Base-by-base conservation (phyloP, 2,888 invertebrate genomes). In the Ctena decussata region DNA sequence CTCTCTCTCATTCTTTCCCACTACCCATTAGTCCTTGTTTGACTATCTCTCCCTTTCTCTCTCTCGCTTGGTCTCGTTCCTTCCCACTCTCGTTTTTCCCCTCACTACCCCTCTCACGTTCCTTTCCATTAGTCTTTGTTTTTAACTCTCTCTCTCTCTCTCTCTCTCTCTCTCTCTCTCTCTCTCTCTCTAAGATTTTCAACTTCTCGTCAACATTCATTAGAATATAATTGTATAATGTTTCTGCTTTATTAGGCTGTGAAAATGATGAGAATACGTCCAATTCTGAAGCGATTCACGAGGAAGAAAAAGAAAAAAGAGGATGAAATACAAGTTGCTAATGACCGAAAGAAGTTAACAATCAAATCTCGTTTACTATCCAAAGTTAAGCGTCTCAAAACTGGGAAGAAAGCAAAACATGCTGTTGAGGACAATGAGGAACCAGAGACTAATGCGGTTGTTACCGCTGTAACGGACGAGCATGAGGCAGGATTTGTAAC, bases 241-340 rank as follows among this genome's bases (percentile, higher is more conserved):
- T n/a, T n/a, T n/a, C n/a, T n/a, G n/a, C n/a, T n/a, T n/a, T n/a
- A n/a, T n/a, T n/a, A n/a, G n/a, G n/a, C n/a, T n/a, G n/a, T 21
- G 35, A 65, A 65, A 65, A 65, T 65, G 65, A 32, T 65, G 65
- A 27, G 35, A 35, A 18, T 65, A 65, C 32, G 35, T 2, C 65
- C 65, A n/a, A n/a, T 80, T 12, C 46, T 80, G 30, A 41, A 73
- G 3, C 53, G 74, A 74, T 74, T 80, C 18, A 80, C 60, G 24
- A 80, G 65, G 44, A 32, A 39, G 57, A 41, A 53, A 24, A 73
- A 65, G 46, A 80, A 80, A 69, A 15, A 18, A 1, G 65, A 46
- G 3, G 37, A 35, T 35, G 60, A 57, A 21, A 57, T 72, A 32
- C 37, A 75, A 18, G 46, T 44, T 32, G 49, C 65, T 18, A 35